Conservation (phyloP, 2,113 vertebrate genomes). For the Motacilla tschutschensis region DNA sequence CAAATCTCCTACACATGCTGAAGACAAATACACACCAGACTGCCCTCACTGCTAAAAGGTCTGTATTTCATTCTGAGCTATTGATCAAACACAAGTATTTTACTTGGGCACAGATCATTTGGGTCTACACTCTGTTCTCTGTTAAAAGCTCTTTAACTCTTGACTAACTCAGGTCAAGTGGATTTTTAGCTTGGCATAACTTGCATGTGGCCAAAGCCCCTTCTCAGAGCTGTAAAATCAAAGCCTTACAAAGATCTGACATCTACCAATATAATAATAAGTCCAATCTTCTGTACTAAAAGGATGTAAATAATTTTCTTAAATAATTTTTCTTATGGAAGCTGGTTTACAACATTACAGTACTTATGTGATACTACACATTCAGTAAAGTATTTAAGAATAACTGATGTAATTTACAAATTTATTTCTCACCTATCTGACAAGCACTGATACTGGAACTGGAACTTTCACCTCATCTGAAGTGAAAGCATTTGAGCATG, state of each 20-base stretch:
- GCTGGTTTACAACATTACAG: neutral
- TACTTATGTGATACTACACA: neutral
- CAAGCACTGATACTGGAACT: neutral
- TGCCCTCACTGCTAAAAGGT: neutral
- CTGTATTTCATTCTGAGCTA: neutral
- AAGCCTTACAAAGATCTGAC: neutral
- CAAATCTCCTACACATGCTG: rapidly evolving
- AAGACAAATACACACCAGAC: neutral
- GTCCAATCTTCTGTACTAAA: neutral
- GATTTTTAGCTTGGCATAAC: neutral
- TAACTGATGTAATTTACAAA: neutral
- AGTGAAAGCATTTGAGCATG: neutral
- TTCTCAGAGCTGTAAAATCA: neutral
- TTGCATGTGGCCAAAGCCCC: neutral
- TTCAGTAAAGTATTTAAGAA: neutral
- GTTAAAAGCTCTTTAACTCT: neutral
- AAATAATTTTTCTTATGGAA: neutral
- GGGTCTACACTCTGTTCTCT: rapidly evolving
- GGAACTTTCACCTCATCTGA: neutral
- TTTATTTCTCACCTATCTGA: neutral
- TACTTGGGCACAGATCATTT: neutral
- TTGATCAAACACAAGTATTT: neutral
- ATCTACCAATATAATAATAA: neutral
- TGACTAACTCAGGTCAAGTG: neutral
- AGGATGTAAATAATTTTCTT: neutral